Evolutionary conservation across 1,140 invertebrate genomes (phyloP), one percentile per base, ranked within the genome.

Genomic region (Danaus plexippus): DNA sequence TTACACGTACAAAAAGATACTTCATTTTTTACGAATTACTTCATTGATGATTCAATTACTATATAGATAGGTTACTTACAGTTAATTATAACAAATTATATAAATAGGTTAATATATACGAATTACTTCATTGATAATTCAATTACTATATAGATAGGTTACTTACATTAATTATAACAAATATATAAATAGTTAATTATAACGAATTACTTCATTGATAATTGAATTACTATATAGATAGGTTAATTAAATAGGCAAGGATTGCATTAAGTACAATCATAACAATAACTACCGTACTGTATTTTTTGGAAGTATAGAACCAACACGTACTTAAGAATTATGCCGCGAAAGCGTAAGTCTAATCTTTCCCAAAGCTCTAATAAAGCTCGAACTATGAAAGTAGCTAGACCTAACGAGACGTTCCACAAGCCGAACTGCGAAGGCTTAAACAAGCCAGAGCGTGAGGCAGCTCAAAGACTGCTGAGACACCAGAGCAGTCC

Each of bases 271-370:
- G 52, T 53, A 53, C 52, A 53, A 53, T 53, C 52, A 56, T 61
- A 61, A 58, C 41, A 54, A 66, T 55, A 57, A 59, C 56, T 66
- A 66, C 53, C 56, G 59, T 62, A 59, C 54, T 62, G 59, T 66
- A 59, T 66, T 62, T 62, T 66, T 66, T 61, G 59, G 54, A 63
- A 66, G 56, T 64, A 47, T 59, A 63, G 57, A 44, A 52, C n/a
- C n/a, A 43, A 52, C 42, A 55, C 46, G 32, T 48, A 55, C 41
- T 55, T 55, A 47, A 55, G 45, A 55, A 42, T 52, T 43, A 64
- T 57, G 62, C 53, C 60, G 57, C 64, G 60, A 62, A 59, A 66
- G 54, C 15, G 15, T 15, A 15, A 15, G 15, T 15, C 15, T 15
- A 15, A 15, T 15, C 15, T 15, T 15, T 15, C 15, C 15, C 1